Evolutionary conservation across 2,113 vertebrate species (phyloP).

Genomic region (Haplochromis burtoni): DNA sequence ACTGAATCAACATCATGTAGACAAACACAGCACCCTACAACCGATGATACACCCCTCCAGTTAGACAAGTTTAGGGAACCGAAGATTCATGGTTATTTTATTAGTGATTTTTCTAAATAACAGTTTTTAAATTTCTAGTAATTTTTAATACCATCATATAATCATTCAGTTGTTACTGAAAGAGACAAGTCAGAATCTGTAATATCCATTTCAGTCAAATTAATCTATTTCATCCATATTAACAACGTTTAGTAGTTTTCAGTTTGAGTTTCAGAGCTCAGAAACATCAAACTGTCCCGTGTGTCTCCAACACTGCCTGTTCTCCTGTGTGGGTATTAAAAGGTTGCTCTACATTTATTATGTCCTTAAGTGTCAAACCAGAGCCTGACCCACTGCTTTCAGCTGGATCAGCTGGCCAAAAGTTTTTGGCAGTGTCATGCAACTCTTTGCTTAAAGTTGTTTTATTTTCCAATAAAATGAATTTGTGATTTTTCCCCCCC

Average conservation of each 20-base stretch:
- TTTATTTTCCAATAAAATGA: not conserved
- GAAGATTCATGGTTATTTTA: not conserved
- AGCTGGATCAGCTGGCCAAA: not conserved
- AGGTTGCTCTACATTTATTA: not conserved
- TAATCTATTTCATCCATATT: not conserved
- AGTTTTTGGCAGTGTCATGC: not conserved
- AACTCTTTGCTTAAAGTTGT: not conserved
- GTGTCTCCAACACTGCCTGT: not conserved
- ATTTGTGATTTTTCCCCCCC: fast-evolving
- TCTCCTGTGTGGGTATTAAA: not conserved
- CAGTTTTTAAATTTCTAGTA: not conserved
- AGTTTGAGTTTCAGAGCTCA: not conserved
- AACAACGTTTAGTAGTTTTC: not conserved
- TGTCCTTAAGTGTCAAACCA: not conserved
- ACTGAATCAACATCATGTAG: not conserved
- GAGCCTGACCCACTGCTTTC: not conserved
- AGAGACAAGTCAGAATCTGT: too few relatives aligned
- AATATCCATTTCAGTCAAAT: not conserved
- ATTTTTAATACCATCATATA: not conserved
- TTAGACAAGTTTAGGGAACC: not conserved
- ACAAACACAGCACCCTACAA: not conserved
- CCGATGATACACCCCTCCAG: fast-evolving
- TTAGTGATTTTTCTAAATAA: not conserved
- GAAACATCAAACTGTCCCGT: not conserved
- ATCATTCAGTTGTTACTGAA: too few relatives aligned